Percentiles rank a stretch among this genome's conserved stretches.
These are phyloP conservation scores for Musca vetustissima DNA, from an alignment of 1,140 invertebrate genomes.

Conservation along the genomic window DNA sequence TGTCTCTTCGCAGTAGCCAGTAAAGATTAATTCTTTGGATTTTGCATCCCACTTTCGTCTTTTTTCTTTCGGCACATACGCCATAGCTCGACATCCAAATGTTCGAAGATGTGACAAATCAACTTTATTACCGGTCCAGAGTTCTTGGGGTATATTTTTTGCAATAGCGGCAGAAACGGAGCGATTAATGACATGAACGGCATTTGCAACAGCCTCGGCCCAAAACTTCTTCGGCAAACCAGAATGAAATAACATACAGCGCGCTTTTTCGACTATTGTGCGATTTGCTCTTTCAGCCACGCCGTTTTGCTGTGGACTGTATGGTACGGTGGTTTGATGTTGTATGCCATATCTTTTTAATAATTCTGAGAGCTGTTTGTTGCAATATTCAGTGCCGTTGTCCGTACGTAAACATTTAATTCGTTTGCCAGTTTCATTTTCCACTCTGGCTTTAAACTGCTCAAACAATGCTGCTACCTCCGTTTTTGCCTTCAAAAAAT, in stretches of 20 bases:
- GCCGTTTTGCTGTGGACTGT: conserved; percentile 47
- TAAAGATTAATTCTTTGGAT: conserved; percentile 45
- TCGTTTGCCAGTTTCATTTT: conserved; percentile 17
- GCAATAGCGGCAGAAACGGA: conserved; percentile 33
- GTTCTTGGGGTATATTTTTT: conserved; percentile 30
- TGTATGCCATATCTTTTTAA: conserved; percentile 25
- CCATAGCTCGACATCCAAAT: conserved; percentile 55
- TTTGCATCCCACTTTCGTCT: conserved; percentile 48
- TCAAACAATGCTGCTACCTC: conserved; percentile 7
- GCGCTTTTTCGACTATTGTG: conserved; percentile 38
- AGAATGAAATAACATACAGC: conserved; percentile 48
- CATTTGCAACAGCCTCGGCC: conserved; percentile 55
- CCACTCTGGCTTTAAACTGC: not conserved
- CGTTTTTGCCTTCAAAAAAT: conserved; percentile 34
- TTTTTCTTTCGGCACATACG: conserved; percentile 49
- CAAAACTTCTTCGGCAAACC: conserved; percentile 51
- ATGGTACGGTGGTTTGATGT: conserved; percentile 36
- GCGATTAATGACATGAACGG: conserved; percentile 55
- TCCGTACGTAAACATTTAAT: conserved; percentile 36
- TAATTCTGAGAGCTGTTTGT: conserved; percentile 15
- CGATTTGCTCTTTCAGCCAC: conserved; percentile 39
- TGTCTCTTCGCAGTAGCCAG: conserved; percentile 53
- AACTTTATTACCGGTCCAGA: conserved; percentile 42
- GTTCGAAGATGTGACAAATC: conserved; percentile 35
- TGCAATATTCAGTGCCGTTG: conserved; percentile 42